Conservation (phyloP, 1,140 invertebrate species). For the Arion vulgaris region DNA sequence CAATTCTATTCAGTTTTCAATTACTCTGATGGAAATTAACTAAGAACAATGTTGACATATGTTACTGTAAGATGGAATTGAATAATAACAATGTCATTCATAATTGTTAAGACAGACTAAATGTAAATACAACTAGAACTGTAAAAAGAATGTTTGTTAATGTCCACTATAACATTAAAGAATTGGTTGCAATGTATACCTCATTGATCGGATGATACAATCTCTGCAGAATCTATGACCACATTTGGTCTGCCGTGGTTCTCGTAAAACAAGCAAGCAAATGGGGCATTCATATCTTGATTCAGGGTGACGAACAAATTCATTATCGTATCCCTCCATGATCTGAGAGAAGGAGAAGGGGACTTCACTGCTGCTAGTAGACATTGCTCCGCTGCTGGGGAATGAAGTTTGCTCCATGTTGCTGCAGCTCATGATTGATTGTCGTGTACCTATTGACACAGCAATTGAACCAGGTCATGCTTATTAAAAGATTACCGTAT, state of each 20-base stretch:
- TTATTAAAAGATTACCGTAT: too few relatives aligned
- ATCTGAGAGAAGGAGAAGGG: background rate
- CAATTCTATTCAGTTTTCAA: too few relatives aligned
- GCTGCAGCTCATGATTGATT: background rate
- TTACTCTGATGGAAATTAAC: too few relatives aligned
- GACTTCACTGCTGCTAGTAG: background rate
- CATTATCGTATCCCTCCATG: constrained; percentile 71
- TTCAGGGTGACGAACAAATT: constrained; percentile 69
- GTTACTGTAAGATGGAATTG: too few relatives aligned
- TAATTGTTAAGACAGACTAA: too few relatives aligned
- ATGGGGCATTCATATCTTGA: constrained; percentile 87
- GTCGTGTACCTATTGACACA: background rate
- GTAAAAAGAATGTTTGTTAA: too few relatives aligned
- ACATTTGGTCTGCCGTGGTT: constrained; percentile 88
- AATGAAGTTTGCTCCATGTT: background rate
- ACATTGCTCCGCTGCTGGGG: background rate
- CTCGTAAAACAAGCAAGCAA: constrained; percentile 86
- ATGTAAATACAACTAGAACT: too few relatives aligned
- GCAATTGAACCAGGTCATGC: too few relatives aligned
- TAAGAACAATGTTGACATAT: too few relatives aligned
- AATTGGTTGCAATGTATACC: too few relatives aligned
- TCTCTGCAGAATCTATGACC: constrained; percentile 89
- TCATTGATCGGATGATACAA: constrained; percentile 87
- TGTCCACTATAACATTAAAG: too few relatives aligned
- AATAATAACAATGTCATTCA: too few relatives aligned